phyloP scores from a whole-genome alignment of 2,797 vertebrate species.

The Sternotherus odoratus region DNA sequence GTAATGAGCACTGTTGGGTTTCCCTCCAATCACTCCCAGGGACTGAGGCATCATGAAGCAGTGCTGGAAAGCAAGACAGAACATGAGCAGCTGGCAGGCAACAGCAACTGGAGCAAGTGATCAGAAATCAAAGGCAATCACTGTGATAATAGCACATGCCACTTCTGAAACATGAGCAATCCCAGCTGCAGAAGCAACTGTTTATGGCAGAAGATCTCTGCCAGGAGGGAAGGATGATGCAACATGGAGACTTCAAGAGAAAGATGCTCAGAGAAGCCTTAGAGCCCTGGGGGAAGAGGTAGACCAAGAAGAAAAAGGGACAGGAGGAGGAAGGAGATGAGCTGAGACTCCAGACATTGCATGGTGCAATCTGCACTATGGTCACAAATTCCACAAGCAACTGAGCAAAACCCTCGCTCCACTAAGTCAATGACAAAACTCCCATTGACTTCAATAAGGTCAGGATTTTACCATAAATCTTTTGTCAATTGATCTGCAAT shows the following conservation, averaged over 20 bases:
- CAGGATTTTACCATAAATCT: neutral
- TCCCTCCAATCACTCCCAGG: conserved; percentile 97
- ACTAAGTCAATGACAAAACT: neutral
- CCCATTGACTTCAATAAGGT: neutral
- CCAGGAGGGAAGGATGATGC: neutral
- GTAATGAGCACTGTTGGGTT: conserved; percentile 99
- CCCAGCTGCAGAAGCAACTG: neutral
- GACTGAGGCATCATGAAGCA: conserved; percentile 99
- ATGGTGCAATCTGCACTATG: neutral
- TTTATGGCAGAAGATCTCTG: conserved; percentile 15
- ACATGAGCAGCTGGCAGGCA: conserved; percentile 56
- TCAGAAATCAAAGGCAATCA: conserved; percentile 13
- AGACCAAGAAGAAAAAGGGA: neutral
- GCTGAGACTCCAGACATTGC: neutral
- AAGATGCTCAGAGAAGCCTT: neutral
- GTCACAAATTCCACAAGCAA: neutral
- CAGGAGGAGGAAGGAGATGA: neutral
- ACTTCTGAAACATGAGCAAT: neutral
- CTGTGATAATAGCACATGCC: neutral
- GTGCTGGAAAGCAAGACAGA: conserved; percentile 86
- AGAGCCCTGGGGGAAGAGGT: too few relatives aligned
- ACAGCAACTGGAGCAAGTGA: conserved; percentile 26
- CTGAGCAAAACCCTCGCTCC: neutral
- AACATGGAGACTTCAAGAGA: neutral
- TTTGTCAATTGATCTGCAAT: neutral